These are phyloP conservation scores for Galaxea fascicularis DNA, from an alignment of 92 coral and sea anemone species.

Conservation along the genomic window DNA sequence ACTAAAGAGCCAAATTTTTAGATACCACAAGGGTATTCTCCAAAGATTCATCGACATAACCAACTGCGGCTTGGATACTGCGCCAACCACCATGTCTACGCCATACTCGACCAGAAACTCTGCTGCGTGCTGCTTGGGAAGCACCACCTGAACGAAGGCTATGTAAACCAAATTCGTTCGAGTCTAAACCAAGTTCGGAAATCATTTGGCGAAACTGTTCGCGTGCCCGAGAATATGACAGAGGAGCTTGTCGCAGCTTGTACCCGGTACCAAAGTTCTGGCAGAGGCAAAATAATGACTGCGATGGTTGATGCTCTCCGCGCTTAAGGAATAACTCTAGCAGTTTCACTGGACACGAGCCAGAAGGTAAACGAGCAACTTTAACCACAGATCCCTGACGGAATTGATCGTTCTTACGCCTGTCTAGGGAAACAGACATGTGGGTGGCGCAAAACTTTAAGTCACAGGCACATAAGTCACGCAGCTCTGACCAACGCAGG, in stretches of 20 bases:
- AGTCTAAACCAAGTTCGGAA: constrained; percentile 39
- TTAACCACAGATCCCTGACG: constrained; percentile 34
- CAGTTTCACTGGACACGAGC: constrained; percentile 32
- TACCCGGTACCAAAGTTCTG: constrained; percentile 26
- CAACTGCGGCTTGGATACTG: constrained; percentile 52
- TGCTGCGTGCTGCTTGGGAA: constrained; percentile 47
- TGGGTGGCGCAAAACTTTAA: constrained; percentile 28
- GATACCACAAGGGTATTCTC: constrained; percentile 35
- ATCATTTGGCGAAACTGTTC: constrained; percentile 38
- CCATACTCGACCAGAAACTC: constrained; percentile 49
- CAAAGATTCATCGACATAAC: constrained; percentile 49
- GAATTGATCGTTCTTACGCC: no score
- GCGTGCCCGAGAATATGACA: constrained; percentile 56
- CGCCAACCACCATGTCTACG: constrained; percentile 67
- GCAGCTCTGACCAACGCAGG: constrained; percentile 61
- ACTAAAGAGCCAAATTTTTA: constrained; percentile 39
- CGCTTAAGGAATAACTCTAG: constrained; percentile 39
- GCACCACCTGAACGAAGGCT: constrained; percentile 61
- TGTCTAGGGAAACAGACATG: constrained; percentile 40
- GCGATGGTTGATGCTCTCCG: constrained; percentile 31
- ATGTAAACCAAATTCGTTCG: constrained; percentile 47
- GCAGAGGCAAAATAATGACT: constrained; percentile 41
- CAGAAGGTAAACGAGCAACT: constrained; percentile 20
- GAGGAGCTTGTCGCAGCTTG: constrained; percentile 49
- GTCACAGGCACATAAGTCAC: constrained; percentile 40